Evolutionary conservation across 1,140 invertebrate species (phyloP).

Genomic region (Zaprionus taronus): DNA sequence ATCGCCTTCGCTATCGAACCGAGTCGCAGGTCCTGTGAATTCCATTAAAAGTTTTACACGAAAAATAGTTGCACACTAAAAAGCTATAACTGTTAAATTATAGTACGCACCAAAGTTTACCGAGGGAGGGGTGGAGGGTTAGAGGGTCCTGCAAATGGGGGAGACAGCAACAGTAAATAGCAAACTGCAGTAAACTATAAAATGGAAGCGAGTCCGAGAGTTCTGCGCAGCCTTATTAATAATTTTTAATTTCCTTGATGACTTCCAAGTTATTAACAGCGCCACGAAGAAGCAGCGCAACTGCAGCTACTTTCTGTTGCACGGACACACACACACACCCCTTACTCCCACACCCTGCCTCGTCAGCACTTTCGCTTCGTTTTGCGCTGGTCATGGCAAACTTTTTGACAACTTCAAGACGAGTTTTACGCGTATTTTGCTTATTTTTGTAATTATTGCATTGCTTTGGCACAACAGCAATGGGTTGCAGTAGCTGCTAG

Average conservation of each 20-base stretch:
- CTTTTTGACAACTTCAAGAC: constrained; percentile 54
- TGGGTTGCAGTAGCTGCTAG: background rate
- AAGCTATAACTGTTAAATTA: constrained; percentile 81
- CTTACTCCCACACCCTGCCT: background rate
- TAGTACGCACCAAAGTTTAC: constrained; percentile 73
- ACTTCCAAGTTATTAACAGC: constrained; percentile 77
- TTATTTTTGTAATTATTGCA: constrained; percentile 61
- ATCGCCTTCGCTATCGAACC: constrained; percentile 56
- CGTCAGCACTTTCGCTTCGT: background rate
- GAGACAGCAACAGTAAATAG: constrained; percentile 38
- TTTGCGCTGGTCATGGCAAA: constrained; percentile 15
- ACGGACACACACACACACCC: background rate
- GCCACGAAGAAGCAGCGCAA: constrained; percentile 28
- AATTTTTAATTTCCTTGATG: constrained; percentile 83
- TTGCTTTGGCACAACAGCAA: constrained; percentile 23
- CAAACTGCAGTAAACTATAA: constrained; percentile 71
- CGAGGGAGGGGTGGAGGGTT: background rate
- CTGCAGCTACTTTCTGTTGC: constrained; percentile 24
- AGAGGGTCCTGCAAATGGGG: background rate
- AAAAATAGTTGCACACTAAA: constrained; percentile 82
- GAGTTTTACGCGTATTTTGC: constrained; percentile 60
- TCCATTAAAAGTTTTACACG: constrained; percentile 82
- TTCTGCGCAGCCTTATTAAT: constrained; percentile 71
- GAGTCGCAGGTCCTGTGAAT: constrained; percentile 64
- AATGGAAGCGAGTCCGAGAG: constrained; percentile 63